Conservation (phyloP, 2,797 vertebrate species). For the Sardinella longiceps region DNA sequence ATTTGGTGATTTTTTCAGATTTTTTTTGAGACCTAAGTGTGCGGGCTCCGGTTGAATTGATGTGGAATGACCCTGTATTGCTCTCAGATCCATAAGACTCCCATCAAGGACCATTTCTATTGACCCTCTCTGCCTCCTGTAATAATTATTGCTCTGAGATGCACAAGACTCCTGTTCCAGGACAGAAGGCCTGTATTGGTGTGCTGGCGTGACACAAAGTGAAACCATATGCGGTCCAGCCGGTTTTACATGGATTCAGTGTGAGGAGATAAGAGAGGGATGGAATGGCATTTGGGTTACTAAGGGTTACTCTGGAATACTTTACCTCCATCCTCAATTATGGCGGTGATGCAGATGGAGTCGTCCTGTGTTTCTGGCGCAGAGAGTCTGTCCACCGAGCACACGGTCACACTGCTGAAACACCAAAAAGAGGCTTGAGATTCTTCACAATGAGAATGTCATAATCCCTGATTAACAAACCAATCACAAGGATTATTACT, state of each 20-base stretch:
- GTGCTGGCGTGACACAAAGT: background rate
- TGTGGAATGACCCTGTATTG: too few species aligned
- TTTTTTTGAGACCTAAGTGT: too few species aligned
- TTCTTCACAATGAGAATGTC: background rate
- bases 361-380: background rate
- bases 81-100: too few species aligned
- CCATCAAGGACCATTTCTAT: too few species aligned
- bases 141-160: too few species aligned
- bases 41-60: too few species aligned
- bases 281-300: background rate
- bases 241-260: background rate
- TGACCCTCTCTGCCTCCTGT: too few species aligned
- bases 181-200: background rate
- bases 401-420: background rate
- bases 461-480: background rate
- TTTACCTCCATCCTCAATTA: slow-evolving; percentile 7
- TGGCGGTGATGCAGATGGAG: background rate
- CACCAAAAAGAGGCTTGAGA: background rate
- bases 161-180: background rate
- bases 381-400: too few species aligned
- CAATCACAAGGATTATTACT: background rate
- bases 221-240: background rate
- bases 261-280: background rate
- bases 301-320: too few species aligned
- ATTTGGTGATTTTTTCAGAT: too few species aligned